A percentile compares a stretch with the other conserved stretches of the same genome.
Evolutionary conservation across 2,888 invertebrate species (phyloP).

Genomic region (Campaea margaritaria): DNA sequence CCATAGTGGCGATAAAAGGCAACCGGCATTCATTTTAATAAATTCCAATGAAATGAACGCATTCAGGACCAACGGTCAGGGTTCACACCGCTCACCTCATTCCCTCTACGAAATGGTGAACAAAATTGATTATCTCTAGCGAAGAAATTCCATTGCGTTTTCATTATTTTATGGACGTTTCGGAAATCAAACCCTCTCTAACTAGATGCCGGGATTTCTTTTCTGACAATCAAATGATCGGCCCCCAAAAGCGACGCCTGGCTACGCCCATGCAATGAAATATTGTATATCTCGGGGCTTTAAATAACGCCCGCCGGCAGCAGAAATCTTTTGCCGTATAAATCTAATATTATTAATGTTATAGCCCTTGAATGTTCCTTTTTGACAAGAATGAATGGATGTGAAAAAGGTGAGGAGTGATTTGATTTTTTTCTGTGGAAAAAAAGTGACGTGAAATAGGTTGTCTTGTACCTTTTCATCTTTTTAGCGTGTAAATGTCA

Average conservation of each 20-base stretch:
- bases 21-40: constrained; percentile 49
- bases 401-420: constrained; percentile 27
- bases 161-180: neutral
- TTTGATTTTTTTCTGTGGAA: constrained; percentile 32
- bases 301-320: constrained; percentile 49
- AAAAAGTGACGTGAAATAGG: constrained; percentile 11
- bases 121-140: neutral
- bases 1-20: constrained; percentile 39
- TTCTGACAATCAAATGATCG: neutral
- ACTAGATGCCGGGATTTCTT: neutral
- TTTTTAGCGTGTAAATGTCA: neutral
- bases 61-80: neutral
- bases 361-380: constrained; percentile 40
- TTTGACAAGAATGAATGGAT: constrained; percentile 43
- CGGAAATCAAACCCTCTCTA: neutral
- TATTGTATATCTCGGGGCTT: constrained; percentile 50
- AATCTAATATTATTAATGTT: constrained; percentile 61
- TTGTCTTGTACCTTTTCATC: neutral
- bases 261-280: constrained; percentile 46
- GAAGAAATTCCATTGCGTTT: neutral
- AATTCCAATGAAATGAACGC: constrained; percentile 44
- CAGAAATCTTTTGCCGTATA: constrained; percentile 55
- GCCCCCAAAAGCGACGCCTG: constrained; percentile 3
- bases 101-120: neutral
- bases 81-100: neutral